These are phyloP conservation scores for Oreochromis tanganicae DNA, from an alignment of 2,113 vertebrate genomes.

Conservation along the genomic window DNA sequence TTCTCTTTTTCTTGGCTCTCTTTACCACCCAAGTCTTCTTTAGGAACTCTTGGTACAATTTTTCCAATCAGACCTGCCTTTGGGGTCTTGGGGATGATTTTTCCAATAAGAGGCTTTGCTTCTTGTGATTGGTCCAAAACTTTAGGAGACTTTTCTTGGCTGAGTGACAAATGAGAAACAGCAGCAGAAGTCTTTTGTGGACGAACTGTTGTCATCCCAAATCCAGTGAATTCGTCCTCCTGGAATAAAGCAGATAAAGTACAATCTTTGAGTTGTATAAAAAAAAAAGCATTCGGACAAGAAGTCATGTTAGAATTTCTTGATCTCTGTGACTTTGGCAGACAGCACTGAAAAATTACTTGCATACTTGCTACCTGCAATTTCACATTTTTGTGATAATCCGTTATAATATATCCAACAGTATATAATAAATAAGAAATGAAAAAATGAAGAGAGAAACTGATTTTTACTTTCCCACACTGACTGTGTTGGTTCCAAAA, in stretches of 20 bases:
- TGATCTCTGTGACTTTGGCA: neutral
- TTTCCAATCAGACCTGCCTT: slow-evolving; percentile 36
- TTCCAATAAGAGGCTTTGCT: slow-evolving; percentile 25
- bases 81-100: slow-evolving; percentile 42
- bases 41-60: slow-evolving; percentile 33
- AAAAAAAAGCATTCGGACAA: neutral
- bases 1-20: neutral
- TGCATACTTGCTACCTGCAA: neutral
- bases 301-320: neutral
- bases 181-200: slow-evolving; percentile 25
- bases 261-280: neutral
- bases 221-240: slow-evolving; percentile 81
- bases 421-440: neutral
- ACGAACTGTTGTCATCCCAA: slow-evolving; percentile 60
- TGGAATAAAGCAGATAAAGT: slow-evolving; percentile 32
- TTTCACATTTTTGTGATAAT: neutral
- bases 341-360: neutral
- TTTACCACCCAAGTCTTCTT: slow-evolving; percentile 12
- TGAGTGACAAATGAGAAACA: neutral
- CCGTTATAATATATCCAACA: neutral
- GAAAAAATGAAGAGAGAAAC: neutral
- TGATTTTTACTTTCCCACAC: neutral
- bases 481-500: neutral
- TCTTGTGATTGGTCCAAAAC: slow-evolving; percentile 33
- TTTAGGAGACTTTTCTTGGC: slow-evolving; percentile 24